A percentile compares a stretch with the other conserved stretches of the same genome.
These are phyloP conservation scores for Leucoraja ocellata DNA, from an alignment of 2,797 vertebrate species.

Conservation along the genomic window DNA sequence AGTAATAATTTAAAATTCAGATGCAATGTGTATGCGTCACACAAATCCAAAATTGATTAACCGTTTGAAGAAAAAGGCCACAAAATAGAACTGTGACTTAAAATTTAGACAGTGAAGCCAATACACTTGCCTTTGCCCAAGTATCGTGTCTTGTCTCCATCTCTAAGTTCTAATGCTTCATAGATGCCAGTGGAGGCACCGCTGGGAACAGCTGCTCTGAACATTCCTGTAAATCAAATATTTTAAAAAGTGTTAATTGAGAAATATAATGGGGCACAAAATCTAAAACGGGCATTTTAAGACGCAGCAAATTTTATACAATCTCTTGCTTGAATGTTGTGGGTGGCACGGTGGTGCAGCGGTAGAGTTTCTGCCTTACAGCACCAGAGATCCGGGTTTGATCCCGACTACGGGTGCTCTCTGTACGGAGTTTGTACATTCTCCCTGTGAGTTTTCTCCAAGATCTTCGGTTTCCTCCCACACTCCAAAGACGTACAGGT, in stretches of 20 bases:
- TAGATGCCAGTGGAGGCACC: constrained; percentile 97
- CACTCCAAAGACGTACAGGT: too few relatives aligned
- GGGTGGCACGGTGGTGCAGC: too few relatives aligned
- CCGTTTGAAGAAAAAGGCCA: neutral
- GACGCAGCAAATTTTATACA: neutral
- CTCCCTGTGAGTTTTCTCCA: too few relatives aligned
- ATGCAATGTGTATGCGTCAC: too few relatives aligned
- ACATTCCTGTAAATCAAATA: constrained; percentile 67
- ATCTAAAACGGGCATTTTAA: neutral
- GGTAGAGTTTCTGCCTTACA: neutral
- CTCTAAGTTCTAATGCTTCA: constrained; percentile 91
- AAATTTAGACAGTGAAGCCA: neutral
- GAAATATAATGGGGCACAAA: neutral
- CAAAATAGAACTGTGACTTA: neutral
- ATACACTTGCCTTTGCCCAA: constrained; percentile 81
- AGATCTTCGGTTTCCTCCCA: too few relatives aligned
- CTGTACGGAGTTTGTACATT: too few relatives aligned
- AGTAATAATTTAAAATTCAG: too few relatives aligned
- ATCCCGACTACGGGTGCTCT: too few relatives aligned
- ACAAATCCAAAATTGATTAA: neutral
- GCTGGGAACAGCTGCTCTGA: constrained; percentile 95
- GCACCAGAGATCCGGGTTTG: too few relatives aligned
- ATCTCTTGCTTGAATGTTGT: neutral
- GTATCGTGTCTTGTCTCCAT: constrained; percentile 95
- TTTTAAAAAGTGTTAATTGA: neutral